These are phyloP conservation scores for Drosophila infuscata DNA, from an alignment of 2,888 invertebrate genomes.

Conservation along the genomic window DNA sequence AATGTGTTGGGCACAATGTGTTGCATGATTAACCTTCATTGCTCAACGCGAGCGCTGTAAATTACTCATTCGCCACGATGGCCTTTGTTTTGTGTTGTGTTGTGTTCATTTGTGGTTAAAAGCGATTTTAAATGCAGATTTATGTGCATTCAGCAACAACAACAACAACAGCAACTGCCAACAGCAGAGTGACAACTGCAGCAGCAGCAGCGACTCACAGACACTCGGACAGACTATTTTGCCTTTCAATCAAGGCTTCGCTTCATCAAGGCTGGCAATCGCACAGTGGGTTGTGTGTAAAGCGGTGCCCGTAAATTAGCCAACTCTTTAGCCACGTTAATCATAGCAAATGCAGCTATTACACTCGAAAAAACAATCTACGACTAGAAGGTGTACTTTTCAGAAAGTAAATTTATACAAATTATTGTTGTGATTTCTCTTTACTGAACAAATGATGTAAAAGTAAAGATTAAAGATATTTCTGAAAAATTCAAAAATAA, in stretches of 20 bases:
- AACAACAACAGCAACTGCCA: conserved; percentile 19
- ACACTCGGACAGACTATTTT: conserved; percentile 44
- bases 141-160: conserved; percentile 69
- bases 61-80: conserved; percentile 68
- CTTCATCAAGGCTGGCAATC: conserved; percentile 52
- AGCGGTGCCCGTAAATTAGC: conserved; percentile 52
- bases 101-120: conserved; percentile 60
- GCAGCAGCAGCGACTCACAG: conserved; percentile 14
- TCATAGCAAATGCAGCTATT: conserved; percentile 5
- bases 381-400: neutral
- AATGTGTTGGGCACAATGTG: conserved; percentile 56
- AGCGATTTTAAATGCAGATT: conserved; percentile 77
- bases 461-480: no score
- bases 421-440: neutral
- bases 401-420: neutral
- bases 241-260: conserved; percentile 71
- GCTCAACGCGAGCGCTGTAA: conserved; percentile 48
- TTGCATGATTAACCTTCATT: conserved; percentile 74
- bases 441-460: no score
- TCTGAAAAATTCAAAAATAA: neutral
- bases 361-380: neutral
- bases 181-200: conserved; percentile 55
- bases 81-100: conserved; percentile 45
- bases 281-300: conserved; percentile 51
- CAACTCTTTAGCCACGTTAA: conserved; percentile 2